A percentile compares a stretch with the other conserved stretches of the same genome.
These are phyloP conservation scores for Oreochromis aureus DNA, from an alignment of 2,113 vertebrate genomes.

Conservation along the genomic window DNA sequence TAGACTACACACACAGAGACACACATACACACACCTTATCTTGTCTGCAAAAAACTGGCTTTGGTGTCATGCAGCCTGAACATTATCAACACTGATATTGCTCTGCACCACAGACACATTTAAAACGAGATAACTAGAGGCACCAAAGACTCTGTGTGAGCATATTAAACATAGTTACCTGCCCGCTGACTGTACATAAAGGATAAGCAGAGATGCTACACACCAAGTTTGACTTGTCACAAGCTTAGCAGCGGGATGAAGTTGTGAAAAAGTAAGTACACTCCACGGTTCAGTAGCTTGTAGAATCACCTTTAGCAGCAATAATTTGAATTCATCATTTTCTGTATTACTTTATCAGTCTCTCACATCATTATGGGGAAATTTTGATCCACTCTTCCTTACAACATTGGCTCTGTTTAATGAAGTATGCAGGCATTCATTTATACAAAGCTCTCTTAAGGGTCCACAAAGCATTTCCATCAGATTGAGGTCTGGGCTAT, in stretches of 20 bases:
- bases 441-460: not conserved
- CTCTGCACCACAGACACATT: slow-evolving; percentile 1
- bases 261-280: not conserved
- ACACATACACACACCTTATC: not conserved
- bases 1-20: slow-evolving; percentile 26
- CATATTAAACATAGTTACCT: not conserved
- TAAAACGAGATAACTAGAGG: not conserved
- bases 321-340: not conserved
- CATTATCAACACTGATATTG: slow-evolving; percentile 16
- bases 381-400: not conserved
- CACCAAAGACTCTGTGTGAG: not conserved
- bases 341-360: not conserved
- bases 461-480: not conserved
- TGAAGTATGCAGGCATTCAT: not conserved
- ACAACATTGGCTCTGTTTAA: not conserved
- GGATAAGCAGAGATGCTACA: not conserved
- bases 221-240: slow-evolving; percentile 20
- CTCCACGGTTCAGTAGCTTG: not conserved
- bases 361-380: not conserved
- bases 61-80: slow-evolving; percentile 12
- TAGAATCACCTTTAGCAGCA: not conserved
- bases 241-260: not conserved
- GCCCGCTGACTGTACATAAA: not conserved
- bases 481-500: not conserved
- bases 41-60: slow-evolving; percentile 12